Conservation (phyloP, 2,888 invertebrate species). For the Drosophila subsilvestris region DNA sequence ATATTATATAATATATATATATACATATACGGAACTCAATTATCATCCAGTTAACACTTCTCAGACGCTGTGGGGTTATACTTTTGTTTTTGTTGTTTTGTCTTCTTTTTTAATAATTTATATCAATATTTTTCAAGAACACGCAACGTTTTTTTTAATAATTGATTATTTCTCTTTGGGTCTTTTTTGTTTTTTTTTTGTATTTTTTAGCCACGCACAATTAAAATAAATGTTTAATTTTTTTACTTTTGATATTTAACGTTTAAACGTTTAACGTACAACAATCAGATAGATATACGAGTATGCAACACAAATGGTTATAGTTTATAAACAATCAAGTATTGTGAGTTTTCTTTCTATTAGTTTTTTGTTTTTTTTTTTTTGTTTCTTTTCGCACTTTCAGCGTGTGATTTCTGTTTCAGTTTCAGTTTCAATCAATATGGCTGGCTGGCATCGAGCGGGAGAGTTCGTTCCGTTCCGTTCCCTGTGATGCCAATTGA, state of each 20-base stretch:
- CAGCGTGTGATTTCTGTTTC: conserved; percentile 30
- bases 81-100: neutral
- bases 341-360: conserved; percentile 23
- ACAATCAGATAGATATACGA: conserved; percentile 59
- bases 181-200: conserved; percentile 8
- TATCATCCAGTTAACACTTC: conserved; percentile 73
- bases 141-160: conserved; percentile 45
- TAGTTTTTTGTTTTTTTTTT: conserved; percentile 20
- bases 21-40: conserved; percentile 44
- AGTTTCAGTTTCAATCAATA: conserved; percentile 29
- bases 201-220: conserved; percentile 72
- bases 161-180: conserved; percentile 19
- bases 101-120: conserved; percentile 26
- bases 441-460: conserved; percentile 37
- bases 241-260: conserved; percentile 25
- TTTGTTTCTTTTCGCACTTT: conserved; percentile 41
- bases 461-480: conserved; percentile 9
- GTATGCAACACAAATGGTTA: conserved; percentile 35
- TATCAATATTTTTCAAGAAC: conserved; percentile 43
- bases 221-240: conserved; percentile 30
- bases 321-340: conserved; percentile 31
- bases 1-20: too few relatives aligned
- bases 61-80: conserved; percentile 17
- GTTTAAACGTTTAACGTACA: conserved; percentile 62
- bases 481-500: conserved; percentile 33